phyloP scores from a whole-genome alignment of 2,797 vertebrate genomes.

The Leucoraja ocellata region DNA sequence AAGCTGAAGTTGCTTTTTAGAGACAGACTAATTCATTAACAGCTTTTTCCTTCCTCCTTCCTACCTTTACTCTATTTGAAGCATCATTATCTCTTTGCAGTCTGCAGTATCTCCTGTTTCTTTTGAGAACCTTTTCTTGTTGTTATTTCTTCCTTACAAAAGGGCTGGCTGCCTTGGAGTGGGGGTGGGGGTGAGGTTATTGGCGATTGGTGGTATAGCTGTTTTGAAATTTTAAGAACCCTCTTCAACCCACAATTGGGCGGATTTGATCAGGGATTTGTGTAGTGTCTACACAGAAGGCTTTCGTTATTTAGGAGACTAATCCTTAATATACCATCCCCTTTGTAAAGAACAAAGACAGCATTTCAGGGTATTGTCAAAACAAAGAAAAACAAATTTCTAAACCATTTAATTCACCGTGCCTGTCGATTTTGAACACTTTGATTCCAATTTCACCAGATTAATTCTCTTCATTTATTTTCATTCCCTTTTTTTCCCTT shows the following conservation, averaged over 20 bases:
- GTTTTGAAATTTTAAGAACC: conserved; percentile 61
- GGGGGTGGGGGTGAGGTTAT: neutral
- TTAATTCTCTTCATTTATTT: conserved; percentile 54
- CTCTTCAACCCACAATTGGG: conserved; percentile 60
- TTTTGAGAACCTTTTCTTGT: conserved; percentile 67
- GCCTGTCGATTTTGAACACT: conserved; percentile 60
- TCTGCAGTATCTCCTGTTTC: conserved; percentile 58
- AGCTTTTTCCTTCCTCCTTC: conserved; percentile 57
- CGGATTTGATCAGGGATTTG: conserved; percentile 64
- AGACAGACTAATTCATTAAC: conserved; percentile 70
- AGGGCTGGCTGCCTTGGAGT: conserved; percentile 65
- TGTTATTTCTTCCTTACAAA: conserved; percentile 65
- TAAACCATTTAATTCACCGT: conserved; percentile 70
- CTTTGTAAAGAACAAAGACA: conserved; percentile 73
- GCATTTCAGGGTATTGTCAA: conserved; percentile 74
- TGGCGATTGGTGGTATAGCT: conserved; percentile 49
- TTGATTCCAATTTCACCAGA: conserved; percentile 60
- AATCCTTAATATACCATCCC: conserved; percentile 69
- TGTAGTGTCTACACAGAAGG: conserved; percentile 67
- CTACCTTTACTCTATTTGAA: conserved; percentile 65
- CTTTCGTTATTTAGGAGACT: conserved; percentile 67
- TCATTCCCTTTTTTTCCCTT: conserved; percentile 46
- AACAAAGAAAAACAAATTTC: conserved; percentile 77
- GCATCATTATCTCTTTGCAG: conserved; percentile 77
- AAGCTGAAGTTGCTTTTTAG: conserved; percentile 59